Conservation (phyloP, 2,888 invertebrate species). For the Ephialtes manifestator region DNA sequence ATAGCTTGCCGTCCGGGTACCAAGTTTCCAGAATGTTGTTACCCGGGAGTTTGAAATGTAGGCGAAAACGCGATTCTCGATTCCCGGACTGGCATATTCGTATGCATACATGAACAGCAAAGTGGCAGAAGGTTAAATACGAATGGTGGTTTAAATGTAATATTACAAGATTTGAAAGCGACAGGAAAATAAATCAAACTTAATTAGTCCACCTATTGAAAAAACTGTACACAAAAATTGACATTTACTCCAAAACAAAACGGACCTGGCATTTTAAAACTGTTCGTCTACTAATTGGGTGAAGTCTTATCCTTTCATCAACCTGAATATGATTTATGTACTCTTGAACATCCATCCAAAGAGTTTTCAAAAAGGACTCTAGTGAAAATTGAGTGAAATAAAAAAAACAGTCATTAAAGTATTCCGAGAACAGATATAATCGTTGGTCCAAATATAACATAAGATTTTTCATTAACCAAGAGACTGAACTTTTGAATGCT, state of each 20-base stretch:
- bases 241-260: background rate
- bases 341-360: no score
- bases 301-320: no score
- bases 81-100: slow-evolving; percentile 1
- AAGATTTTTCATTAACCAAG: background rate
- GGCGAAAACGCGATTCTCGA: background rate
- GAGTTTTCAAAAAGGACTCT: no score
- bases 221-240: background rate
- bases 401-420: no score
- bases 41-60: slow-evolving; percentile 8
- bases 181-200: background rate
- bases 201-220: background rate
- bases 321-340: no score
- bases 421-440: background rate
- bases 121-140: background rate
- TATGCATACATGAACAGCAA: background rate
- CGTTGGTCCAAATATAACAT: background rate
- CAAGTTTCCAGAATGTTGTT: slow-evolving; percentile 27
- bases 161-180: background rate
- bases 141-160: background rate
- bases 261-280: background rate
- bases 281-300: no score
- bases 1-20: slow-evolving; percentile 11
- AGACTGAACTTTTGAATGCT: background rate
- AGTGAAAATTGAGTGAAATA: no score